These are phyloP conservation scores for Myotis vivesi DNA, from an alignment of 2,797 vertebrate genomes.

Conservation along the genomic window DNA sequence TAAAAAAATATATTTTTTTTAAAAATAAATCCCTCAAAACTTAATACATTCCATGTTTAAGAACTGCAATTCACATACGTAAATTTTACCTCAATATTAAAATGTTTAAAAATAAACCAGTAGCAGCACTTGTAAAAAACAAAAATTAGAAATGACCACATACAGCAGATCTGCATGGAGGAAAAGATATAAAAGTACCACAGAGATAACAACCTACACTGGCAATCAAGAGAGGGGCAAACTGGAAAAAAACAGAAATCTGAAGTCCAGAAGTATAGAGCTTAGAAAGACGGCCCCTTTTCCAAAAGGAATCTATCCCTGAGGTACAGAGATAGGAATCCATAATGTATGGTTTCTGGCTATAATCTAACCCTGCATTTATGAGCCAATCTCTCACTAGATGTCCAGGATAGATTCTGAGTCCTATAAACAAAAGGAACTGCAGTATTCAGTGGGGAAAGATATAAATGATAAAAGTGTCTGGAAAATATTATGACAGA, in stretches of 20 bases:
- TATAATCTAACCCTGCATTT: neutral
- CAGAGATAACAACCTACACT: neutral
- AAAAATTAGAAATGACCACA: neutral
- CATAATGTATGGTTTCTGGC: neutral
- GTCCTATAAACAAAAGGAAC: neutral
- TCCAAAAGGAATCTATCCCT: neutral
- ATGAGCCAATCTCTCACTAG: neutral
- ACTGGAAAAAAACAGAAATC: neutral
- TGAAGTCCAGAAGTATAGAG: neutral
- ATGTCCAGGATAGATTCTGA: neutral
- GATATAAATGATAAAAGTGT: neutral
- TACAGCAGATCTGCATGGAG: neutral
- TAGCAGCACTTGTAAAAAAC: neutral
- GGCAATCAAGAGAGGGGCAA: neutral
- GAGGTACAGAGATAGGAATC: neutral
- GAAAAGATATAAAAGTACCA: neutral
- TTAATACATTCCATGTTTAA: neutral
- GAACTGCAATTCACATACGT: neutral
- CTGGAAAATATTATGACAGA: neutral
- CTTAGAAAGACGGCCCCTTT: neutral
- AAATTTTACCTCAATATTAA: conserved; percentile 25
- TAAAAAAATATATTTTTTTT: no score
- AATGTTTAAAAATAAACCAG: conserved; percentile 19
- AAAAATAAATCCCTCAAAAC: neutral
- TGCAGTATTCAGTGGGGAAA: neutral